Conservation (phyloP, 2,888 invertebrate species). For the Drosophila paranaensis region DNA sequence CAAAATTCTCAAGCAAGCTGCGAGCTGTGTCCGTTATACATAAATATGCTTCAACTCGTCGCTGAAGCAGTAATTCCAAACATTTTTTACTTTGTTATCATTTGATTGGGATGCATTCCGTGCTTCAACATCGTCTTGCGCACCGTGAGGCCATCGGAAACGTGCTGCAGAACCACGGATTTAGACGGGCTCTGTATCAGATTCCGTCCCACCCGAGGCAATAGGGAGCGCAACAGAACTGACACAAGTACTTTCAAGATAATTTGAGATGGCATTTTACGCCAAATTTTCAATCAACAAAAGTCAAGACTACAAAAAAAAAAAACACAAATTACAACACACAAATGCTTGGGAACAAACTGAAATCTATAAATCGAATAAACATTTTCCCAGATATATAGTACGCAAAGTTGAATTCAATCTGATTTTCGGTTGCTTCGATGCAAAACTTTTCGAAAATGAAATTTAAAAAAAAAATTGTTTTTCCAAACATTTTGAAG, state of each 20-base stretch:
- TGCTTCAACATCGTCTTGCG: background rate
- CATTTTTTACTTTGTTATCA: background rate
- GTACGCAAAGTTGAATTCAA: background rate
- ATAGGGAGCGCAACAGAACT: background rate
- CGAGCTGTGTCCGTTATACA: no score
- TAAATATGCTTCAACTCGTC: background rate
- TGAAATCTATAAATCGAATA: background rate
- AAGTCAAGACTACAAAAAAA: background rate
- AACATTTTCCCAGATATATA: background rate
- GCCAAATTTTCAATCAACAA: conserved; percentile 1
- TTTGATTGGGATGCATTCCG: no score
- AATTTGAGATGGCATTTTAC: background rate
- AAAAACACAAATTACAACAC: background rate
- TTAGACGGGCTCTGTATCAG: conserved; percentile 7
- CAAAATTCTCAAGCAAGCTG: background rate
- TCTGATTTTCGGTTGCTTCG: conserved; percentile 2
- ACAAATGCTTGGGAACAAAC: conserved; percentile 1
- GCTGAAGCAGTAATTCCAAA: no score
- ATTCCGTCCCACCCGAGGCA: conserved; percentile 10
- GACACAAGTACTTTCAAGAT: conserved; percentile 1
- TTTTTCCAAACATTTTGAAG: background rate
- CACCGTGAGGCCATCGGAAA: background rate
- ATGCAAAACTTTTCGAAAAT: background rate
- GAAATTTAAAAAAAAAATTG: background rate
- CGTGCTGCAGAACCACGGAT: background rate